A percentile compares a stretch with the other conserved stretches of the same genome.
These are phyloP conservation scores for Latrodectus elegans DNA, from an alignment of 2,888 invertebrate species.

Conservation along the genomic window DNA sequence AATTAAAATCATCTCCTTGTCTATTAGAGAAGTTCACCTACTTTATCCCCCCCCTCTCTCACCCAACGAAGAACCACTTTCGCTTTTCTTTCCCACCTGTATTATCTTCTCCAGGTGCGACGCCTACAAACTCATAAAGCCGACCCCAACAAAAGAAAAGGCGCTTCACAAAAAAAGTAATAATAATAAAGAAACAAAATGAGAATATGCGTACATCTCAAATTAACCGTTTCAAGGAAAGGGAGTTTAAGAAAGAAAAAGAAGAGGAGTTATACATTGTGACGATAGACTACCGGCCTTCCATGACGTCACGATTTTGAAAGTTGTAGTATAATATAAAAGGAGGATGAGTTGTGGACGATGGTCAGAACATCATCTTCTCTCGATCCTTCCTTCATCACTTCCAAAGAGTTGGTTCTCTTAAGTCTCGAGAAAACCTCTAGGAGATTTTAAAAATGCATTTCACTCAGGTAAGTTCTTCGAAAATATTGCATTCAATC, in stretches of 20 bases:
- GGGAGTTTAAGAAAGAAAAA: constrained; percentile 10
- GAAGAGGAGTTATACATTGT: constrained; percentile 45
- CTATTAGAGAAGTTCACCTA: constrained; percentile 37
- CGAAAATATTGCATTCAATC: too few species aligned
- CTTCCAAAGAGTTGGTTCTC: too few species aligned
- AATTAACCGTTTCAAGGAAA: constrained; percentile 28
- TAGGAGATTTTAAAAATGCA: constrained; percentile 15
- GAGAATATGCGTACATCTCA: constrained; percentile 22
- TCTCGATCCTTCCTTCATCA: too few species aligned
- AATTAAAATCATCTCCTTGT: not conserved
- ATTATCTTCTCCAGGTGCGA: not conserved
- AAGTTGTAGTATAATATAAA: constrained; percentile 40
- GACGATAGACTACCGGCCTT: constrained; percentile 15
- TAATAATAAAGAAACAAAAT: constrained; percentile 8
- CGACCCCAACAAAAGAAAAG: constrained; percentile 37
- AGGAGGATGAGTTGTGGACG: constrained; percentile 37
- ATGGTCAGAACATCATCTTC: constrained; percentile 22
- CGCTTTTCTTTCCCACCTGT: not conserved
- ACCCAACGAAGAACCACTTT: not conserved
- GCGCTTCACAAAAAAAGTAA: not conserved
- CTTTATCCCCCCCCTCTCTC: constrained; percentile 19
- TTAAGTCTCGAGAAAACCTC: constrained; percentile 7
- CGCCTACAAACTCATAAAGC: not conserved
- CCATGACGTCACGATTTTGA: constrained; percentile 46
- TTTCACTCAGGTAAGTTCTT: constrained; percentile 32